A percentile compares a stretch with the other conserved stretches of the same genome.
These are phyloP conservation scores for Tipula unca DNA, from an alignment of 2,888 invertebrate genomes.

Conservation along the genomic window DNA sequence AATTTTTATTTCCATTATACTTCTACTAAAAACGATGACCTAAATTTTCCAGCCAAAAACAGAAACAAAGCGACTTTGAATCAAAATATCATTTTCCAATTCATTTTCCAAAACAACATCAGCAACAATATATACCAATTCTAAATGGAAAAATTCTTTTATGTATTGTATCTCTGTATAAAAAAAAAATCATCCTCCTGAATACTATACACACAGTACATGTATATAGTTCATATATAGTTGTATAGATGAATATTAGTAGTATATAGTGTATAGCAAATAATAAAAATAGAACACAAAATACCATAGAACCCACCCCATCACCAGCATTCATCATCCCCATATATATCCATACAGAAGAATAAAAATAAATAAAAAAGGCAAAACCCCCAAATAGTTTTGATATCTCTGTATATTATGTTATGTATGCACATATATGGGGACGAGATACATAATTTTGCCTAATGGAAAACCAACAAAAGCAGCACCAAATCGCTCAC, in stretches of 20 bases:
- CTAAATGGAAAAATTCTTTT: not conserved
- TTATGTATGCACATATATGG: not conserved
- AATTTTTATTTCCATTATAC: not conserved
- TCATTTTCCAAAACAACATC: conserved; percentile 1
- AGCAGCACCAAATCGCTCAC: not conserved
- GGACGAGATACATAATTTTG: not conserved
- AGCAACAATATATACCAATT: not conserved
- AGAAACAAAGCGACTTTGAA: not conserved
- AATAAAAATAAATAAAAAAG: not conserved
- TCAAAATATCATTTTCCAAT: not conserved
- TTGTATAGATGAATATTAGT: not conserved
- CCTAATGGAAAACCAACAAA: not conserved
- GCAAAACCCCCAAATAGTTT: not conserved
- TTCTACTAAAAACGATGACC: not conserved
- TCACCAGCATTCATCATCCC: not conserved
- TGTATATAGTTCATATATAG: not conserved
- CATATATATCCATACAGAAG: not conserved
- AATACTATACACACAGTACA: not conserved
- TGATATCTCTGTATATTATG: not conserved
- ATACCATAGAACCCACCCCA: not conserved
- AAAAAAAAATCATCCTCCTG: not conserved
- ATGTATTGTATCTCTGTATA: not conserved
- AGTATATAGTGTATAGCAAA: too few species aligned
- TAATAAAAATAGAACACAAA: not conserved
- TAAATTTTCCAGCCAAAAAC: not conserved